Evolutionary conservation across 1,140 invertebrate genomes (phyloP).

Genomic region (Copidosoma floridanum): DNA sequence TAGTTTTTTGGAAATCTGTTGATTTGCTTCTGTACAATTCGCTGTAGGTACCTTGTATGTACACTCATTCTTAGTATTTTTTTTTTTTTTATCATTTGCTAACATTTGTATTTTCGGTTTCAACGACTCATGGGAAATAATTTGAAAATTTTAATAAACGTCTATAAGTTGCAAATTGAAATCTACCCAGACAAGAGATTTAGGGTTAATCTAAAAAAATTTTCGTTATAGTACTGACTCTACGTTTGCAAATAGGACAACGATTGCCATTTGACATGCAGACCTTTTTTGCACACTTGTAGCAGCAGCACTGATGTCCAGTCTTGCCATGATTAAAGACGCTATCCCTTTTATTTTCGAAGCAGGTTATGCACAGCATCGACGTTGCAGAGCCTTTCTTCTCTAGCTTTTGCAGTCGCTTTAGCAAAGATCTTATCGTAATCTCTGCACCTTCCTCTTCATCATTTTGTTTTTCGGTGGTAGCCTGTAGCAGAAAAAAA

Average conservation of each 20-base stretch:
- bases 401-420: background rate
- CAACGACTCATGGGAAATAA: no score
- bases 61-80: no score
- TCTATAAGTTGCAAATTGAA: no score
- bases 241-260: constrained; percentile 67
- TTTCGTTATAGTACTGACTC: constrained; percentile 64
- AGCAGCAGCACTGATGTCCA: constrained; percentile 68
- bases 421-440: background rate
- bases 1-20: no score
- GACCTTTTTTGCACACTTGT: constrained; percentile 64
- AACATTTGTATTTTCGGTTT: no score
- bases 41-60: no score
- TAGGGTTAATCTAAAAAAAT: constrained; percentile 51
- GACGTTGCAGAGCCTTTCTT: background rate
- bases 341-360: constrained; percentile 61
- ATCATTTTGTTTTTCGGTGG: background rate
- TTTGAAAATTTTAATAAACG: no score
- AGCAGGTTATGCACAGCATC: constrained; percentile 64
- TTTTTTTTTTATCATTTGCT: no score
- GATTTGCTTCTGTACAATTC: no score
- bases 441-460: background rate
- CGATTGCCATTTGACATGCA: constrained; percentile 60
- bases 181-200: no score
- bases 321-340: constrained; percentile 65
- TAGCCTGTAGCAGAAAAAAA: no score